These are phyloP conservation scores for Lepidocyrtoides sp. DNA, from an alignment of 2,888 invertebrate species.

Conservation along the genomic window DNA sequence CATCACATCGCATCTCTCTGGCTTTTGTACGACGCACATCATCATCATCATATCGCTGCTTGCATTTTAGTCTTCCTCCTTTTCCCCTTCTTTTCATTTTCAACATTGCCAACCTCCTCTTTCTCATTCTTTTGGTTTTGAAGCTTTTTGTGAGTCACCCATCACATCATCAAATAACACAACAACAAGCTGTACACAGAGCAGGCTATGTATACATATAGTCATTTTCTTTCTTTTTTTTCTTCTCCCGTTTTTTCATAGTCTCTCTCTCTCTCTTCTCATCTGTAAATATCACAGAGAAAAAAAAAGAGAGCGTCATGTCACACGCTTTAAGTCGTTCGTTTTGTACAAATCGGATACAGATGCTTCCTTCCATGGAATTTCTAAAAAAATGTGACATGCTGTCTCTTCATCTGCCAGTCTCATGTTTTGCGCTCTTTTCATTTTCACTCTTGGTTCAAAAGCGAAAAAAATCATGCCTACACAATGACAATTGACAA, in stretches of 20 bases:
- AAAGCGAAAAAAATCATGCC: not conserved
- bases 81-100: not conserved
- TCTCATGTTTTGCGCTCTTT: not conserved
- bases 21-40: conserved; percentile 5
- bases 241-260: not conserved
- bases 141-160: conserved; percentile 51
- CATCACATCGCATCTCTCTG: conserved; percentile 16
- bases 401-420: conserved; percentile 47
- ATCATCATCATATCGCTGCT: conserved; percentile 11
- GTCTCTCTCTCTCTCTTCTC: conserved; percentile 10
- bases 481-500: too few relatives aligned
- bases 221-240: not conserved
- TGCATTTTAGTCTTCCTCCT: conserved; percentile 22
- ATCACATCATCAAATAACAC: too few relatives aligned
- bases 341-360: conserved; percentile 56
- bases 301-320: too few relatives aligned
- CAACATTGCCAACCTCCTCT: conserved; percentile 6
- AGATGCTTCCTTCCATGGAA: conserved; percentile 70
- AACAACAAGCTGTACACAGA: too few relatives aligned
- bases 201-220: not conserved
- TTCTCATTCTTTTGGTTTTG: conserved; percentile 6
- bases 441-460: not conserved
- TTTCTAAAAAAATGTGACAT: conserved; percentile 57
- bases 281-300: conserved; percentile 44
- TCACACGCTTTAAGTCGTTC: conserved; percentile 41